Percentiles rank a stretch among this genome's conserved stretches.
phyloP scores from a whole-genome alignment of 2,888 invertebrate species.

The Strigamia crassipes region DNA sequence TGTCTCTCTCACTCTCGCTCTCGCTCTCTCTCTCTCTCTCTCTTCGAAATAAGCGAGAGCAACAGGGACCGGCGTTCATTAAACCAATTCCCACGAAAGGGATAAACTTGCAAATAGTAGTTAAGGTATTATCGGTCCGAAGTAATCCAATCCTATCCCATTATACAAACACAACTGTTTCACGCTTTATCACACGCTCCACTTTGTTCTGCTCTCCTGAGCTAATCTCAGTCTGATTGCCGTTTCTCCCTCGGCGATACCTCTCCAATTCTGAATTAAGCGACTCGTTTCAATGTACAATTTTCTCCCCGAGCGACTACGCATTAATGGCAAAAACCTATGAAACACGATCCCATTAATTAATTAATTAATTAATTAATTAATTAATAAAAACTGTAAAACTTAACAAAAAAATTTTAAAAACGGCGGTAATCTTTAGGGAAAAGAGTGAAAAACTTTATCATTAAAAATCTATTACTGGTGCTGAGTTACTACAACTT shows the following conservation, averaged over 20 bases:
- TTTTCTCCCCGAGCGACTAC: neutral
- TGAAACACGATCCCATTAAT: neutral
- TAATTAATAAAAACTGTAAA: neutral
- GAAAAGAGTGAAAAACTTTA: neutral
- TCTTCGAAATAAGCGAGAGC: neutral
- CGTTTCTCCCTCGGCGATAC: neutral
- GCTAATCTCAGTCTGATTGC: neutral
- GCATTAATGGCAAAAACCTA: neutral
- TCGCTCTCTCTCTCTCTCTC: neutral
- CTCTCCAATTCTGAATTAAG: neutral
- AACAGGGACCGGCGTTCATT: neutral
- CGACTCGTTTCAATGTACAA: neutral
- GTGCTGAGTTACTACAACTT: neutral
- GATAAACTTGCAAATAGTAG: neutral
- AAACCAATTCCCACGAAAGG: neutral
- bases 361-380: neutral
- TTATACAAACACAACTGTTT: neutral
- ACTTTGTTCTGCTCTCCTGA: neutral
- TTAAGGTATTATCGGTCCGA: neutral
- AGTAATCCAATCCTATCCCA: neutral
- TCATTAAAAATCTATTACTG: constrained; percentile 6
- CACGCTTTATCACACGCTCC: neutral
- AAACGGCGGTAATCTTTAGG: neutral
- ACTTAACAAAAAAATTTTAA: neutral
- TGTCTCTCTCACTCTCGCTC: neutral